Evolutionary conservation across 2,113 vertebrate genomes (phyloP).

Genomic region (Motacilla alba): DNA sequence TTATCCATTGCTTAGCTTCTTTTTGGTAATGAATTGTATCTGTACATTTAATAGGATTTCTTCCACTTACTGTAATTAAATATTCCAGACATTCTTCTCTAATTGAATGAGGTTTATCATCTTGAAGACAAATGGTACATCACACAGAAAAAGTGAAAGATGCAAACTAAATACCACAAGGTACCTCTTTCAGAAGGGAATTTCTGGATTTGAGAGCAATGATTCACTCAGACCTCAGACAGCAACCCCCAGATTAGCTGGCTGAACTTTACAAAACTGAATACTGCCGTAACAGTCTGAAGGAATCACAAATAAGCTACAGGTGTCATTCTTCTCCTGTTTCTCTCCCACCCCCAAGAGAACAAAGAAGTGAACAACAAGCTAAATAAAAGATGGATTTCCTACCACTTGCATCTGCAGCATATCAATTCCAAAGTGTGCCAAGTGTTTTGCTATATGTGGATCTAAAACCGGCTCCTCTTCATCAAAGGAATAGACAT

Average conservation of each 20-base stretch:
- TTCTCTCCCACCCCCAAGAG: not conserved
- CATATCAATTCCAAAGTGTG: constrained; percentile 98
- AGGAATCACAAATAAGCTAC: not conserved
- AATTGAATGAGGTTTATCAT: not conserved
- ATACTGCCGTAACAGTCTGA: not conserved
- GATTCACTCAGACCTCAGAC: not conserved
- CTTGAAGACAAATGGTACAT: not conserved
- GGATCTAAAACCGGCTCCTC: constrained; percentile 95
- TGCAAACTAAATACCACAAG: not conserved
- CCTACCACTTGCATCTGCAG: constrained; percentile 92
- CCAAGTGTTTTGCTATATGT: constrained; percentile 90
- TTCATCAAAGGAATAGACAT: constrained; percentile 98
- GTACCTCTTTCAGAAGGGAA: not conserved
- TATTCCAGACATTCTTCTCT: not conserved
- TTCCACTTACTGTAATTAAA: not conserved
- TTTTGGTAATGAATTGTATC: not conserved
- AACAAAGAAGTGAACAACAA: not conserved
- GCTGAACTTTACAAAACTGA: not conserved
- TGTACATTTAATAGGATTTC: not conserved
- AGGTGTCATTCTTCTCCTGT: not conserved
- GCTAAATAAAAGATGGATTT: not conserved
- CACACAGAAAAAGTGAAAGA: not conserved
- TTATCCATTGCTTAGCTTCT: not conserved
- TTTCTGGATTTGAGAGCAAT: not conserved
- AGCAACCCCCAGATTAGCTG: not conserved